phyloP scores from a whole-genome alignment of 2,888 invertebrate species.

The Drosophila robusta region DNA sequence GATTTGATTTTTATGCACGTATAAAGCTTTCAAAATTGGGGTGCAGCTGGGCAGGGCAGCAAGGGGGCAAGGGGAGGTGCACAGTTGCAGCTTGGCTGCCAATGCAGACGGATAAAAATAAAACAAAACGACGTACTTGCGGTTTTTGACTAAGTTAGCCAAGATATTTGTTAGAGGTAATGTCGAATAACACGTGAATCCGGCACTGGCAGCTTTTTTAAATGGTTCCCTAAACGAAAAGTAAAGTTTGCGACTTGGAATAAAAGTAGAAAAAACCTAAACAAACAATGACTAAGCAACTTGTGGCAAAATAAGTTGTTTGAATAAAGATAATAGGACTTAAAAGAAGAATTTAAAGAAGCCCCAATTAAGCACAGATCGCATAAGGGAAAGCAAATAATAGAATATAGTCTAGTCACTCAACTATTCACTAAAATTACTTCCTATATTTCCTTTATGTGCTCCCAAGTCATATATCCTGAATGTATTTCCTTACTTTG shows the following conservation, averaged over 20 bases:
- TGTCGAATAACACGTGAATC: slow-evolving; percentile 48
- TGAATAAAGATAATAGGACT: no score
- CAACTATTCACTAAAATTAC: slow-evolving; percentile 2
- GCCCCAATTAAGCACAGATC: no score
- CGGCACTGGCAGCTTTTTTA: slow-evolving; percentile 15
- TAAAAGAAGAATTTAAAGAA: no score
- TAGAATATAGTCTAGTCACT: no score
- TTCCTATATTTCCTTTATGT: slow-evolving; percentile 9
- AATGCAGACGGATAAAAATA: slow-evolving; percentile 9
- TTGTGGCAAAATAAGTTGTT: no score
- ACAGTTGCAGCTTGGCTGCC: slow-evolving; percentile 31
- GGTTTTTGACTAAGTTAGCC: slow-evolving; percentile 43
- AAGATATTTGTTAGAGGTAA: slow-evolving; percentile 54
- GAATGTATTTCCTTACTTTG: slow-evolving; percentile 9
- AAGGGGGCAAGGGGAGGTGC: background rate
- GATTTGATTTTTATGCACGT: slow-evolving; percentile 80
- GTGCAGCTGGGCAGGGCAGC: slow-evolving; percentile 5
- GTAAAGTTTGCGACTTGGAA: background rate
- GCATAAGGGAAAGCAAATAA: no score
- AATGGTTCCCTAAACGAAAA: slow-evolving; percentile 11
- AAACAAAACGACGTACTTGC: slow-evolving; percentile 36
- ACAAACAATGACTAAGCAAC: no score
- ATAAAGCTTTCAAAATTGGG: slow-evolving; percentile 42
- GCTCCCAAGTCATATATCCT: slow-evolving; percentile 1
- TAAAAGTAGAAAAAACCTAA: background rate